phyloP scores from a whole-genome alignment of 2,888 invertebrate species.

The Oscheius myriophilus region DNA sequence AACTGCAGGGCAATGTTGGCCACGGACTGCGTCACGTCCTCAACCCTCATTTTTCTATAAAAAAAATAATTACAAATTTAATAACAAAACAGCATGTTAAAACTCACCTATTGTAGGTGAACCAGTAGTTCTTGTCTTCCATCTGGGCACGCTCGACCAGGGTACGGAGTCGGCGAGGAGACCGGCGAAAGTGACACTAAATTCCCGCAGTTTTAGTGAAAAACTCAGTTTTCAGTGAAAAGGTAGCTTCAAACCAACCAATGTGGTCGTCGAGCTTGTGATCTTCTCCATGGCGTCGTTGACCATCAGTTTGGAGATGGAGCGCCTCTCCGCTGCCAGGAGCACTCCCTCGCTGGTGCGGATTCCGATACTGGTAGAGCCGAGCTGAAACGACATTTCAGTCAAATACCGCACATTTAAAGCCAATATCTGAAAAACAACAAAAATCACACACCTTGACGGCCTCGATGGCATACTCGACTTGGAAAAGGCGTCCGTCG shows the following conservation, averaged over 20 bases:
- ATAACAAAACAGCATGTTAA: background rate
- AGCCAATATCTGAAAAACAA: no score
- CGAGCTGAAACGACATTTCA: constrained; percentile 76
- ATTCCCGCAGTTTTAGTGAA: background rate
- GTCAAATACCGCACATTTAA: no score
- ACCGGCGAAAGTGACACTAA: constrained; percentile 75
- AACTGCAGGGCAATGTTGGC: constrained; percentile 99
- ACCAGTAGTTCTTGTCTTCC: constrained; percentile 78
- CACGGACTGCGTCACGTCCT: constrained; percentile 97
- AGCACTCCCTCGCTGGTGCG: constrained; percentile 95
- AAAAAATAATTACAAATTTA: background rate
- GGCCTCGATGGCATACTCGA: constrained; percentile 99
- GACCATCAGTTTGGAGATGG: constrained; percentile 95
- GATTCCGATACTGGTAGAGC: constrained; percentile 97
- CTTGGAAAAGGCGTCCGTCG: constrained; percentile 91
- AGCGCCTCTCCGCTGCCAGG: constrained; percentile 95
- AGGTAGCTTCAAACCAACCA: constrained; percentile 75
- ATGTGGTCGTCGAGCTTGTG: constrained; percentile 95
- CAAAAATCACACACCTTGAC: constrained; percentile 79
- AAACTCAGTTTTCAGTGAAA: no score
- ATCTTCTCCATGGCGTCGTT: constrained; percentile 97
- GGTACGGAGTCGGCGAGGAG: constrained; percentile 97
- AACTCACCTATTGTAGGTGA: constrained; percentile 68
- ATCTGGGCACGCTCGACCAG: constrained; percentile 91
- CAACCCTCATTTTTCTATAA: constrained; percentile 76